A percentile compares a stretch with the other conserved stretches of the same genome.
Evolutionary conservation across 2,113 vertebrate genomes (phyloP).

Genomic region (Sciurus niger): DNA sequence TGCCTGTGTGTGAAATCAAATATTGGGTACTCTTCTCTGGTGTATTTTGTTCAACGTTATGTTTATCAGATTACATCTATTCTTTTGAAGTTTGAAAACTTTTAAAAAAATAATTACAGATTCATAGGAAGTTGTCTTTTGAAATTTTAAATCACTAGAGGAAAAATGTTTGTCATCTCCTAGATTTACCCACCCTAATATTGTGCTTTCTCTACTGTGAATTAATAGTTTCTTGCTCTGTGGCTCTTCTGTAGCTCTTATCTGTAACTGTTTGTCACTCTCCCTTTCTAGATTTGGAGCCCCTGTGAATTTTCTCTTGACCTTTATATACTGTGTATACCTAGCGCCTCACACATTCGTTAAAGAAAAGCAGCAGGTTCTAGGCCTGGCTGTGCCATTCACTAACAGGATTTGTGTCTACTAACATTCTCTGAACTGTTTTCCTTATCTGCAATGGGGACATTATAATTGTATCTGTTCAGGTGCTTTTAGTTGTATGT

Average conservation of each 20-base stretch:
- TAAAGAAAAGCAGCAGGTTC: constrained; percentile 28
- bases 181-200: neutral
- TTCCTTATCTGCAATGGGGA: neutral
- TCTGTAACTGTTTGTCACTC: neutral
- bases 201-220: neutral
- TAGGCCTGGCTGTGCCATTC: neutral
- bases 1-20: neutral
- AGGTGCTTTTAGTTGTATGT: neutral
- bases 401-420: neutral
- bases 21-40: neutral
- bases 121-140: constrained; percentile 8
- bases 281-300: neutral
- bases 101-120: constrained; percentile 21
- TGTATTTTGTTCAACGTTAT: constrained; percentile 61
- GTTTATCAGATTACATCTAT: constrained; percentile 46
- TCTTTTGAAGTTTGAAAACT: constrained; percentile 25
- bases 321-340: neutral
- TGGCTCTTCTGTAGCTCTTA: neutral
- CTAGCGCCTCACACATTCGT: neutral
- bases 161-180: neutral
- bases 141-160: constrained; percentile 48
- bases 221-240: neutral
- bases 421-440: constrained; percentile 44
- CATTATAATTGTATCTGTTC: neutral
- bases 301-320: neutral